Evolutionary conservation across 2,888 invertebrate species (phyloP).

Genomic region (Napeogenes sylphis): DNA sequence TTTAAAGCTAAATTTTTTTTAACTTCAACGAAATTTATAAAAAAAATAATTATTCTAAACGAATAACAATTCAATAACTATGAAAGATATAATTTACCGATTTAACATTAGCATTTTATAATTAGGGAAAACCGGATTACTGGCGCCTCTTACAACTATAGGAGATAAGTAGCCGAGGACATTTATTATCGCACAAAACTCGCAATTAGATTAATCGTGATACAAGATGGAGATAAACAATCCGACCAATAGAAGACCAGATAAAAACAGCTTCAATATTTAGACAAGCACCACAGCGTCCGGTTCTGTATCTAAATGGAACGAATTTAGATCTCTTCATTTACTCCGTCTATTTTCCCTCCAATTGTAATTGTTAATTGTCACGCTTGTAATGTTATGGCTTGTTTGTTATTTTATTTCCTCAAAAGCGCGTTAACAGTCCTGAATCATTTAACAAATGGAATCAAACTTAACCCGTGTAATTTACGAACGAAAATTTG

Average conservation of each 20-base stretch:
- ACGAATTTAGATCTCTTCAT: slow-evolving; percentile 21
- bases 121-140: too few relatives aligned
- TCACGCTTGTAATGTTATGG: neutral
- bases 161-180: slow-evolving; percentile 67
- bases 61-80: too few relatives aligned
- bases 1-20: too few relatives aligned
- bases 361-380: slow-evolving; percentile 9
- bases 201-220: slow-evolving; percentile 66
- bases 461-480: too few relatives aligned
- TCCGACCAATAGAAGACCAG: slow-evolving; percentile 47
- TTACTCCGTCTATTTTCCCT: slow-evolving; percentile 15
- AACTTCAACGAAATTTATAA: too few relatives aligned
- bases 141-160: too few relatives aligned
- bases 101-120: too few relatives aligned
- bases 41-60: too few relatives aligned
- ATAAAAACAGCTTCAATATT: slow-evolving; percentile 45
- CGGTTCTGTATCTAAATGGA: slow-evolving; percentile 20
- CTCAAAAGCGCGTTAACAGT: neutral
- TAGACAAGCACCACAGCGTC: slow-evolving; percentile 37
- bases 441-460: neutral
- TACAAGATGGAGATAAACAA: slow-evolving; percentile 44
- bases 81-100: too few relatives aligned
- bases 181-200: slow-evolving; percentile 71
- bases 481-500: neutral
- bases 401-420: neutral